These are phyloP conservation scores for Diphyllodes magnificus DNA, from an alignment of 2,113 vertebrate species.

Conservation along the genomic window DNA sequence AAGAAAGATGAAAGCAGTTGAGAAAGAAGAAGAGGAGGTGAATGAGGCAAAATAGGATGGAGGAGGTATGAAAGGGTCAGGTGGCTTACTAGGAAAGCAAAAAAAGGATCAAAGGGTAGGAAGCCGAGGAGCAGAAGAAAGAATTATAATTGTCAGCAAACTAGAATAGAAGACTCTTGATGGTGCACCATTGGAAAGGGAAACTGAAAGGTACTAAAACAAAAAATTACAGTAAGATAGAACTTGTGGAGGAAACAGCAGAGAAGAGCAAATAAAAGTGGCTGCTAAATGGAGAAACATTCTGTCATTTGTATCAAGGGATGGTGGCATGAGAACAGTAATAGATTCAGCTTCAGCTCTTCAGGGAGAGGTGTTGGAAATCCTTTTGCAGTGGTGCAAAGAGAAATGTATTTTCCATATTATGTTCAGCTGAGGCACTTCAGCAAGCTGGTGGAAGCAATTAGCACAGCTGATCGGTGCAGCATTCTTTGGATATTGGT, in stretches of 20 bases:
- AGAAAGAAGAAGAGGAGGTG: slow-evolving; percentile 9
- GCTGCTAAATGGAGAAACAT: neutral
- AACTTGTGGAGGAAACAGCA: neutral
- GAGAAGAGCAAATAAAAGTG: neutral
- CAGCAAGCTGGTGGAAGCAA: neutral
- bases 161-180: slow-evolving; percentile 24
- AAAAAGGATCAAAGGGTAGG: slow-evolving; percentile 5
- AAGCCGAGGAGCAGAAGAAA: neutral
- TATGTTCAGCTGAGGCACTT: neutral
- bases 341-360: neutral
- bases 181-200: neutral
- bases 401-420: neutral
- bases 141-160: slow-evolving; percentile 24
- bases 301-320: neutral
- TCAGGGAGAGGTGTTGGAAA: neutral
- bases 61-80: slow-evolving; percentile 2
- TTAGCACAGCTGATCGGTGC: neutral
- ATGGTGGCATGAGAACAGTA: neutral
- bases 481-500: neutral
- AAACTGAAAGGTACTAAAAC: slow-evolving; percentile 8
- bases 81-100: neutral
- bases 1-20: slow-evolving; percentile 36
- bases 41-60: neutral
- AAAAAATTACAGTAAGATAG: neutral
- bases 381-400: neutral